phyloP scores from a whole-genome alignment of 1,140 invertebrate genomes.

The Daktulosphaira vitifoliae region DNA sequence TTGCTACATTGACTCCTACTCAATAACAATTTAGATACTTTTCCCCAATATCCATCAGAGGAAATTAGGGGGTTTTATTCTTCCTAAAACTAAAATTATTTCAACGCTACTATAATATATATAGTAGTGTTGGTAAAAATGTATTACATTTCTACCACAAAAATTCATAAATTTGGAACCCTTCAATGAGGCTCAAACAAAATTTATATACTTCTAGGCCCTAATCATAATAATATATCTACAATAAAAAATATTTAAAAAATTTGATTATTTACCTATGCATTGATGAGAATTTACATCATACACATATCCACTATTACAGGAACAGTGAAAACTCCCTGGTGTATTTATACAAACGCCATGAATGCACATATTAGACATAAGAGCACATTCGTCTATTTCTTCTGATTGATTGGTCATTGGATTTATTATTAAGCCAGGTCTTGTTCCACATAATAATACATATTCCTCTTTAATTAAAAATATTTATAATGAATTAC shows the following conservation, averaged over 20 bases:
- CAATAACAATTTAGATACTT: no score
- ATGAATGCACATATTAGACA: slow-evolving; percentile 75
- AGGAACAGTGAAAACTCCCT: slow-evolving; percentile 63
- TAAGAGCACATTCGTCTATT: slow-evolving; percentile 72
- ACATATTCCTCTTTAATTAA: slow-evolving; percentile 49
- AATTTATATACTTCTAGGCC: no score
- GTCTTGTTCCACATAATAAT: slow-evolving; percentile 54
- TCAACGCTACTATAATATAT: no score
- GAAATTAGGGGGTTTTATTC: no score
- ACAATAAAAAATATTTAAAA: background rate
- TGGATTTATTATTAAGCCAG: slow-evolving; percentile 64
- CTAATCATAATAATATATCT: no score
- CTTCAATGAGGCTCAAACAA: no score
- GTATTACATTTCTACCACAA: no score
- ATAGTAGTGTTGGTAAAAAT: no score
- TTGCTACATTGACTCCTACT: no score
- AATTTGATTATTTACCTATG: slow-evolving; percentile 46
- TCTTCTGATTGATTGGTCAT: slow-evolving; percentile 65
- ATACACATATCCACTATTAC: slow-evolving; percentile 60
- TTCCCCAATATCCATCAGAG: no score
- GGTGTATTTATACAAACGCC: slow-evolving; percentile 72
- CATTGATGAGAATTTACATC: slow-evolving; percentile 68
- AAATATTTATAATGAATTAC: background rate
- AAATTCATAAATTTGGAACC: no score
- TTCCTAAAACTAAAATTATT: no score